Evolutionary conservation across 2,888 invertebrate species (phyloP).

Genomic region (Amphipoea oculea): DNA sequence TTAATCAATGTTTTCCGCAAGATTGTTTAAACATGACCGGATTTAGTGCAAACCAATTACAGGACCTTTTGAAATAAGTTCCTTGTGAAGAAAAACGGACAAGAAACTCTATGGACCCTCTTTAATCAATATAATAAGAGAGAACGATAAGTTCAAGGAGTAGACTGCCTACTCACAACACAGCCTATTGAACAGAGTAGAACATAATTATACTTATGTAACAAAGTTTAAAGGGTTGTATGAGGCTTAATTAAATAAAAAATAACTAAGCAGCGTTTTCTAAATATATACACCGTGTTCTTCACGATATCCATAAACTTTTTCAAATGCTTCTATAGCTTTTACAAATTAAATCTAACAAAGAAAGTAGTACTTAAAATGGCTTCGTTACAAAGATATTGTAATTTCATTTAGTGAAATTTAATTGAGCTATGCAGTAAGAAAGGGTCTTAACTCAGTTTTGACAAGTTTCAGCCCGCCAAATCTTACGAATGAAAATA

Average conservation of each 20-base stretch:
- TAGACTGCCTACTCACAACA: no score
- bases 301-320: no score
- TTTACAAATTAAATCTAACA: no score
- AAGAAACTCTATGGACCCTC: neutral
- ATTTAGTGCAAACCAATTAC: neutral
- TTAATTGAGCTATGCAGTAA: no score
- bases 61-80: neutral
- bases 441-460: no score
- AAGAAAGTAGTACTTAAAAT: no score
- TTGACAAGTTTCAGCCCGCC: no score
- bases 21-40: constrained; percentile 12
- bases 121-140: neutral
- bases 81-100: neutral
- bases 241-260: neutral
- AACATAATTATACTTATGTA: neutral
- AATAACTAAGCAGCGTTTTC: neutral
- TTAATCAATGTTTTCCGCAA: constrained; percentile 11
- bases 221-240: neutral
- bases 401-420: no score
- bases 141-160: neutral
- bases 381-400: no score
- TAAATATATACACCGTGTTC: neutral
- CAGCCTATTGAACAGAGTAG: neutral
- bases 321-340: no score
- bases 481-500: no score